Evolutionary conservation across 1,140 invertebrate species (phyloP), one percentile per base, ranked within the genome.

Genomic region (Lordiphosa stackelbergi): DNA sequence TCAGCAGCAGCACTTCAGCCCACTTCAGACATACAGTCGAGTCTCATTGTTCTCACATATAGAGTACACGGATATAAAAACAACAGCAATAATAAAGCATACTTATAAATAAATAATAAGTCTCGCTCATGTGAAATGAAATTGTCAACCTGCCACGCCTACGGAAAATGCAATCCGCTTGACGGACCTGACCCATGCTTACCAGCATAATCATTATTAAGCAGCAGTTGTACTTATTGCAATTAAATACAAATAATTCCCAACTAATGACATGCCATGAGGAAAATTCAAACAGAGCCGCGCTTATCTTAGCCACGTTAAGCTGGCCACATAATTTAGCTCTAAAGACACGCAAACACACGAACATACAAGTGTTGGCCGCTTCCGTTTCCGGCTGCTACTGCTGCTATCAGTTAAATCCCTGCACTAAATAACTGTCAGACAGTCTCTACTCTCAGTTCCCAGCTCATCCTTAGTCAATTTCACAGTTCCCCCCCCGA

Each of bases 101-200:
- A 53, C 54, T 58, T 59, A 78, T 78, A 70, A 81, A 78, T 78
- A 81, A 78, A 78, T 78, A 57, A 78, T 78, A 81, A 74, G 75
- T 60, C 51, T 57, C 66, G 57, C 69, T 61, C 54, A 78, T 51
- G 19, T 37, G 34, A 34, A 49, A 61, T 57, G 41, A 53, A 69
- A 61, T 62, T 78, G 69, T 77, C 69, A 59, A 63, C 37, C 56
- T 52, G 42, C 40, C 37, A 37, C 24, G 43, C 36, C 35, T 34
- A 38, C 3, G 7, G 24, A 52, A 24, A 40, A 49, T 41, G 38
- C 53, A 57, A 53, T 63, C 28, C 34, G 22, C 24, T 36, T 37
- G 16, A 10, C 16, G 31, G 42, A 45, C 42, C 22, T n/a, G n/a
- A n/a, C n/a, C n/a, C 19, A 22, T 22, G 19, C 2, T 16, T 16